These are phyloP conservation scores for Cercocebus atys DNA, from an alignment of 2,113 vertebrate genomes.

Conservation along the genomic window DNA sequence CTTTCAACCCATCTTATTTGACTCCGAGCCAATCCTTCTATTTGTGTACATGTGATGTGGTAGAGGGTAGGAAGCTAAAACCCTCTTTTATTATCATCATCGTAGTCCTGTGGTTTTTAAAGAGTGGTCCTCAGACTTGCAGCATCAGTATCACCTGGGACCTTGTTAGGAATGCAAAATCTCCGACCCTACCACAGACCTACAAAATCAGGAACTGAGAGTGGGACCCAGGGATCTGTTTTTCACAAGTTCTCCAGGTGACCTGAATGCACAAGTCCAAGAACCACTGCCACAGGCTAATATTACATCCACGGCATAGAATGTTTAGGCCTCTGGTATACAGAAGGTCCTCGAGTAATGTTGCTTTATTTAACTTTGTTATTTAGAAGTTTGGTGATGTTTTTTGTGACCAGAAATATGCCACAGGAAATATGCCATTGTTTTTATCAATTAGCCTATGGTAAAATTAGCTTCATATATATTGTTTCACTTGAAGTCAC, in stretches of 20 bases:
- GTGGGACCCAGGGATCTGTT: background rate
- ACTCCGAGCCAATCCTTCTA: background rate
- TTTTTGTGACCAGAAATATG: background rate
- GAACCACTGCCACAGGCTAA: background rate
- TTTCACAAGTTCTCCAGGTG: background rate
- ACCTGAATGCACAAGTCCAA: background rate
- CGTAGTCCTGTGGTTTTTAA: background rate
- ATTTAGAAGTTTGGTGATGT: background rate
- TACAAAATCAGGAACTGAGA: background rate
- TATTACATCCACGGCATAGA: background rate
- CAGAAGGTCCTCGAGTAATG: background rate
- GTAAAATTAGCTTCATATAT: background rate
- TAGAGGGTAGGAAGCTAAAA: background rate
- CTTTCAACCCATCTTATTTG: background rate
- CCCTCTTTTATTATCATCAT: background rate
- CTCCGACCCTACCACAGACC: too few species aligned
- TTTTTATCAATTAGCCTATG: background rate
- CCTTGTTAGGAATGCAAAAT: background rate
- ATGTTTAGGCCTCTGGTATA: background rate
- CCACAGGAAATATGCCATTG: background rate
- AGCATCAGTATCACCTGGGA: background rate
- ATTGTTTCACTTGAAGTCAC: background rate
- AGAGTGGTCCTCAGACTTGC: background rate
- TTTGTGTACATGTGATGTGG: background rate
- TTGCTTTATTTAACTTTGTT: background rate